A percentile compares a stretch with the other conserved stretches of the same genome.
Conservation (phyloP, 1,140 invertebrate genomes). For the Antheraea pernyi region DNA sequence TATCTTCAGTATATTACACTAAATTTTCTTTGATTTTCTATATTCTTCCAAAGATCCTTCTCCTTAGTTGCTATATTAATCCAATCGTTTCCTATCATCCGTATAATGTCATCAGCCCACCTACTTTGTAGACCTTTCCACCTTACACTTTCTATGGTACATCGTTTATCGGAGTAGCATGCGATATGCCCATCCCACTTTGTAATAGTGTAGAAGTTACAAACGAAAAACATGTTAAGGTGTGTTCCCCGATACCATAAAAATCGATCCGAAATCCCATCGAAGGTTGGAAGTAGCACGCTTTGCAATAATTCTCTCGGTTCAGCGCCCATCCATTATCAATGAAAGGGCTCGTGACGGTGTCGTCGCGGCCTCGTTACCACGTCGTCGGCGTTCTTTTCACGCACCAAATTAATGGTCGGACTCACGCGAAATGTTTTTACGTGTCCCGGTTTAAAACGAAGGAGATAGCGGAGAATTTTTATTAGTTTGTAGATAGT, state of each 20-base stretch:
- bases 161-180: too few relatives aligned
- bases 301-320: slow-evolving; percentile 14
- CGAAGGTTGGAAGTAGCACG: not conserved
- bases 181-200: too few relatives aligned
- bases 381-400: slow-evolving; percentile 49
- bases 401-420: slow-evolving; percentile 70
- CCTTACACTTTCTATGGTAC: too few relatives aligned
- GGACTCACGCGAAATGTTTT: slow-evolving; percentile 61
- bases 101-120: too few relatives aligned
- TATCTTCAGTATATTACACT: too few relatives aligned
- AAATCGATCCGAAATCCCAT: not conserved
- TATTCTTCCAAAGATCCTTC: too few relatives aligned
- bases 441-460: slow-evolving; percentile 15
- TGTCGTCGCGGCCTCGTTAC: slow-evolving; percentile 11
- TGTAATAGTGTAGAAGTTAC: not conserved
- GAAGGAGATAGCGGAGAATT: slow-evolving; percentile 4
- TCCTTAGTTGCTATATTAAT: too few relatives aligned
- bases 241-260: not conserved
- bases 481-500: not conserved
- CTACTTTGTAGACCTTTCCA: too few relatives aligned
- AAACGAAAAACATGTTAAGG: not conserved
- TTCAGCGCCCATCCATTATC: slow-evolving; percentile 23
- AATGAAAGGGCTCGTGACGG: slow-evolving; percentile 19
- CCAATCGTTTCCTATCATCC: too few relatives aligned
- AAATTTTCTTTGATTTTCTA: too few relatives aligned